Evolutionary conservation across 2,113 vertebrate species (phyloP), one percentile per base, ranked within the genome.

Genomic region (Pelusios castaneus): DNA sequence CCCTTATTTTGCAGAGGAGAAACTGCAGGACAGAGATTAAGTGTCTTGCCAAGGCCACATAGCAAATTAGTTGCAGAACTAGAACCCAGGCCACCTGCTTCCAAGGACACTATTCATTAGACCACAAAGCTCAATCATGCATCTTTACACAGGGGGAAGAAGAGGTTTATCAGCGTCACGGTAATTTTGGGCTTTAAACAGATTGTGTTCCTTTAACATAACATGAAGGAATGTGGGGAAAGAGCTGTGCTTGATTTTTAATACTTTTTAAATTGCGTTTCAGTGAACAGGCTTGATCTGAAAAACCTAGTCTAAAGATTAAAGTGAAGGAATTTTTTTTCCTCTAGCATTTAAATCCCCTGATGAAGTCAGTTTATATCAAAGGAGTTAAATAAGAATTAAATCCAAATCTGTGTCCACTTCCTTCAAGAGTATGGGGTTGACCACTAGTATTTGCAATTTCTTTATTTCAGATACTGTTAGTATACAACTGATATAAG

Each of bases 1-100:
- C 76, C 22, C 88, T 94, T 76, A 85, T 91, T 88, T 90, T 52
- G 55, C 47, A 22, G 14, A 60, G 24, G 8, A 88, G 91, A 95
- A 91, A 67, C 60, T 60, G 58, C 29, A 14, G 29, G 13, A 67
- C 7, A n/a, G 14, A n/a, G 8, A 34, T 67, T 67, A 67, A 19
- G 31, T 19, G 31, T 67, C 34, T n/a, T 67, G 60, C 34, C 34
- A n/a, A 67, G 58, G 7, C 58, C 31, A 34, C 31, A 63, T 14
- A 63, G 58, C 58, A 34, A 67, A n/a, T 89, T 21, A 82, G 10
- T 6, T 77, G 41, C 8, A 84, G n/a, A 92, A 82, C 17, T 86
- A 87, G 54, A 34, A 56, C 6, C 10, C 55, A 70, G 55, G 17
- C 81, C 87, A 78, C n/a, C 67, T 67, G n/a, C 77, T 34, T 58